Evolutionary conservation across 2,113 vertebrate species (phyloP).

Genomic region (Rattus rattus): DNA sequence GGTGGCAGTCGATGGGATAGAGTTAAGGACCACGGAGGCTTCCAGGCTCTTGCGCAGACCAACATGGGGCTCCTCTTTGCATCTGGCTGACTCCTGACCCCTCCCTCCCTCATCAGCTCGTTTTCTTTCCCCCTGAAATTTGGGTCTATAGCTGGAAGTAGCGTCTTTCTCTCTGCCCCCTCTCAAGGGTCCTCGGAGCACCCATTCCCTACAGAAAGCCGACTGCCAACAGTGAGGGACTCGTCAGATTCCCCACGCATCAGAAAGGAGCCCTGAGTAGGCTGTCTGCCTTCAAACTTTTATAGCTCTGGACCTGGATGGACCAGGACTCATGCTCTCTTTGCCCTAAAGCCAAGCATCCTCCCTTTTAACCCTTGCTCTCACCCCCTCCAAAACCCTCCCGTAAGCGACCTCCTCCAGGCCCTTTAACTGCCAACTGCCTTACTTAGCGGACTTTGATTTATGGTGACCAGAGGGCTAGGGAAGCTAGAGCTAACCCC

Average conservation of each 20-base stretch:
- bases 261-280: accelerated
- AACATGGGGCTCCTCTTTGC: background rate
- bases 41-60: background rate
- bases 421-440: slow-evolving; percentile 27
- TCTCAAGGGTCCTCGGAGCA: background rate
- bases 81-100: background rate
- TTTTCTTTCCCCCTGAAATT: slow-evolving; percentile 18
- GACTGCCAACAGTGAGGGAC: background rate
- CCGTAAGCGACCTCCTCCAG: background rate
- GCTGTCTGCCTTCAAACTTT: background rate
- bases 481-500: background rate
- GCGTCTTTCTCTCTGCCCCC: background rate
- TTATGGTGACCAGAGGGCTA: slow-evolving; percentile 3
- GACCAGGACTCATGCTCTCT: background rate
- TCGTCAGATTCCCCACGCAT: accelerated
- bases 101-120: background rate
- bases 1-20: background rate
- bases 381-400: background rate
- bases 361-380: slow-evolving; percentile 31
- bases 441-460: slow-evolving; percentile 59
- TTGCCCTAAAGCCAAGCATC: background rate
- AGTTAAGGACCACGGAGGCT: background rate
- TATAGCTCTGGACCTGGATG: background rate
- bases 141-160: background rate
- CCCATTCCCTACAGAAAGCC: background rate